Percentiles rank a stretch among this genome's conserved stretches.
These are phyloP conservation scores for Trichoplusia ni DNA, from an alignment of 1,140 invertebrate species.

Conservation along the genomic window DNA sequence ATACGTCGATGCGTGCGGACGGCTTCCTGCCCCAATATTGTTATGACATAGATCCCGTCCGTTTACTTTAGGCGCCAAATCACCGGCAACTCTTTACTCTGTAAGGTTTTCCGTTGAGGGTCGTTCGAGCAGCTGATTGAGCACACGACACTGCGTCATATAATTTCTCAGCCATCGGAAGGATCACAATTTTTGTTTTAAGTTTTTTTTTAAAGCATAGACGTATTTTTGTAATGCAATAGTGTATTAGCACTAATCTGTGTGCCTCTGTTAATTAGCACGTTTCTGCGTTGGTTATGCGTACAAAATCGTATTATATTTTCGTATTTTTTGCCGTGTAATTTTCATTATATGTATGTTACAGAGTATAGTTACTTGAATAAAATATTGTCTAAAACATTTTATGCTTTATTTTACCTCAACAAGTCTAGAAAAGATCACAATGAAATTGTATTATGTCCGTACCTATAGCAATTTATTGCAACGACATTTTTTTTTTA, in stretches of 20 bases:
- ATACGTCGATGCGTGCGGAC: neutral
- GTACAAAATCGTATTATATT: slow-evolving; percentile 50
- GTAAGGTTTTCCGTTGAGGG: neutral
- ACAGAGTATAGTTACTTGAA: slow-evolving; percentile 72
- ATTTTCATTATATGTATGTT: slow-evolving; percentile 65
- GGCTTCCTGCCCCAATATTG: slow-evolving; percentile 2
- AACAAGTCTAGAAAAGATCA: no score
- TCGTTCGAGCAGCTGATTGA: neutral
- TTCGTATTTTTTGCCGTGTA: slow-evolving; percentile 54
- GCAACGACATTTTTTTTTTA: no score
- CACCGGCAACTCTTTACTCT: no score
- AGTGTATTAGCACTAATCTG: slow-evolving; percentile 6
- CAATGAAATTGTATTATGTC: no score
- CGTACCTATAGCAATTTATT: no score
- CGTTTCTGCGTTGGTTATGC: slow-evolving; percentile 29
- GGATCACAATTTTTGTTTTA: slow-evolving; percentile 30
- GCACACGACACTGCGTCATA: slow-evolving; percentile 24
- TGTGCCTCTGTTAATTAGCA: slow-evolving; percentile 13
- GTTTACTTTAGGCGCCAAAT: no score
- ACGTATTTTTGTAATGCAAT: slow-evolving; percentile 30
- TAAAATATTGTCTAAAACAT: slow-evolving; percentile 61
- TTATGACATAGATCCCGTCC: no score
- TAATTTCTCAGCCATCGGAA: slow-evolving; percentile 20
- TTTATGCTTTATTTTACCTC: slow-evolving; percentile 11
- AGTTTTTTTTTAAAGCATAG: slow-evolving; percentile 14